Base-by-base conservation (phyloP, 2,888 invertebrate species). In the Conops quadrifasciatus region DNA sequence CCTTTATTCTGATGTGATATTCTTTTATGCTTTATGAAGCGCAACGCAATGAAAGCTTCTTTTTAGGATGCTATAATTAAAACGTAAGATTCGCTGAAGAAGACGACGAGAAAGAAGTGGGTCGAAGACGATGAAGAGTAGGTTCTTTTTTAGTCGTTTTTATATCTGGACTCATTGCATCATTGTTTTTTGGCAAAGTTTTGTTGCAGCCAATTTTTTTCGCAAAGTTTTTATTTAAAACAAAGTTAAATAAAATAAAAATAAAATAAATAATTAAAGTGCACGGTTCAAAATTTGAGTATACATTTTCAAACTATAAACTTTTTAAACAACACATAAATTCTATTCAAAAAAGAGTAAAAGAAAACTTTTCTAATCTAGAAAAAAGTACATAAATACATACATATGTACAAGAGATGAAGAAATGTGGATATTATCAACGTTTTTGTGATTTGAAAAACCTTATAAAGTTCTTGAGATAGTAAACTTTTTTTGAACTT, bases 61-160 rank as follows among this genome's bases (percentile, higher is more conserved):
- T 70, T 74, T 73, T 69, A 74, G 74, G 59, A 71, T 64, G 67
- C 76, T 72, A 70, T 75, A 77, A 78, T 78, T 78, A 76, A 77
- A 72, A 68, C 45, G 62, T 68, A 62, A 68, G 47, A 51, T 60
- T 60, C 47, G 62, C 49, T 62, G 36, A 49, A 68, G 60, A 51
- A 60, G 36, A 58, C 13, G 13, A 16, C 16, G 67, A 19, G 67
- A 53, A 53, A 24, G 21, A 24, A n/a, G 24, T n/a, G n/a, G n/a
- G n/a, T n/a, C n/a, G n/a, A n/a, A n/a, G n/a, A n/a, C n/a, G n/a
- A n/a, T n/a, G n/a, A 28, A 28, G 58, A 15, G 9, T 36, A 36
- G 36, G 36, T 36, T 36, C 5, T 9, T 19, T 59, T 26, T 26
- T 11, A 59, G 24, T 19, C 45, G 43, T 9, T 43, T 63, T 63